Evolutionary conservation across 2,113 vertebrate genomes (phyloP).

Genomic region (Cyrtonyx montezumae): DNA sequence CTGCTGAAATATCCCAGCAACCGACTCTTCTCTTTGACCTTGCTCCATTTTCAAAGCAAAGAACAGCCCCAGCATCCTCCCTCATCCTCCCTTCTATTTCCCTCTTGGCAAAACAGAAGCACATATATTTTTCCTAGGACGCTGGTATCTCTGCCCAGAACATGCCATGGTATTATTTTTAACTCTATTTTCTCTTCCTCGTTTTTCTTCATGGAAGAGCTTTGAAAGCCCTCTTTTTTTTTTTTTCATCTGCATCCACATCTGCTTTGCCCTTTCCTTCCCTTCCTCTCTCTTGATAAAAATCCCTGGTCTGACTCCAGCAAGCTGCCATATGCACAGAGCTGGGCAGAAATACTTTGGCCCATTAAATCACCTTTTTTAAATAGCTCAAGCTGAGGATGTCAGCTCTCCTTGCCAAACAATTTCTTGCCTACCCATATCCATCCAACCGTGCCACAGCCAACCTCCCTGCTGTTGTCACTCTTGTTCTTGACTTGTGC

Average conservation of each 20-base stretch:
- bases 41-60: conserved; percentile 59
- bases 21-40: conserved; percentile 36
- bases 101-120: conserved; percentile 32
- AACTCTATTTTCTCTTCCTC: conserved; percentile 51
- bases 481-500: neutral
- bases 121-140: conserved; percentile 9
- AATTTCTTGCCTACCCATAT: conserved; percentile 23
- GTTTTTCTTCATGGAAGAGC: conserved; percentile 30
- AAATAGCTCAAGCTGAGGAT: conserved; percentile 54
- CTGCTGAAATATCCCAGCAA: conserved; percentile 8
- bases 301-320: conserved; percentile 20
- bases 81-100: conserved; percentile 65
- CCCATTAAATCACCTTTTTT: conserved; percentile 65
- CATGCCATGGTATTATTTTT: conserved; percentile 62
- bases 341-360: conserved; percentile 51
- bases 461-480: neutral
- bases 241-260: neutral
- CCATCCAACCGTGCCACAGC: neutral
- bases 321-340: conserved; percentile 40
- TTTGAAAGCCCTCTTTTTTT: neutral
- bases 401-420: conserved; percentile 51
- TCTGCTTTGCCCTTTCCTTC: conserved; percentile 66
- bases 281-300: conserved; percentile 43
- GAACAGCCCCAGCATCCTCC: conserved; percentile 55
- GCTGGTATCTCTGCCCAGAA: conserved; percentile 64